Percentiles rank a stretch among this genome's conserved stretches.
These are phyloP conservation scores for Drosophila anomelani DNA, from an alignment of 2,888 invertebrate genomes.

Conservation along the genomic window DNA sequence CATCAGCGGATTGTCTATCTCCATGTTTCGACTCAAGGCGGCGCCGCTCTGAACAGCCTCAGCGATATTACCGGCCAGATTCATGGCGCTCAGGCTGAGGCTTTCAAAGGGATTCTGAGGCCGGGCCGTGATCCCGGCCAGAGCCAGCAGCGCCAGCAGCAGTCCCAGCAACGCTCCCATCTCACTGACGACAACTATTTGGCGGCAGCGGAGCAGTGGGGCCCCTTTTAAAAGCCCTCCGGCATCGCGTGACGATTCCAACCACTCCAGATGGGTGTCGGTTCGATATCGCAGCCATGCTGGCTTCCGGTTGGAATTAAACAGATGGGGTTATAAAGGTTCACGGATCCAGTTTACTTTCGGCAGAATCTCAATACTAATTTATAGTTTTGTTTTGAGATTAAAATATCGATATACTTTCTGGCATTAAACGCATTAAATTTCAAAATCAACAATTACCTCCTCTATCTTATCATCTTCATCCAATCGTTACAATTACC, in stretches of 20 bases:
- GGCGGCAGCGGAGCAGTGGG: background rate
- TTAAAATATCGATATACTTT: background rate
- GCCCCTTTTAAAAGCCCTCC: slow-evolving; percentile 6
- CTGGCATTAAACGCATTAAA: background rate
- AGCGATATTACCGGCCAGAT: slow-evolving; percentile 54
- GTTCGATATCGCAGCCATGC: slow-evolving; percentile 4
- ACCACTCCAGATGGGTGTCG: background rate
- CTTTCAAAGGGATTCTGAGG: slow-evolving; percentile 57
- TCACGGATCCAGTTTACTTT: no score
- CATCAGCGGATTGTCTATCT: slow-evolving; percentile 55
- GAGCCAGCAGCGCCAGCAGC: slow-evolving; percentile 8
- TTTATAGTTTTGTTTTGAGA: no score
- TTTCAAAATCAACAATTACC: background rate
- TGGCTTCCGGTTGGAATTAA: slow-evolving; percentile 16
- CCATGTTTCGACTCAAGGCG: slow-evolving; percentile 34
- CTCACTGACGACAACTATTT: slow-evolving; percentile 30
- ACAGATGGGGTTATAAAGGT: background rate
- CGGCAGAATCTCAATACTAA: no score
- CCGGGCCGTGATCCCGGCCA: slow-evolving; percentile 33
- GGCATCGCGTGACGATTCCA: slow-evolving; percentile 14
- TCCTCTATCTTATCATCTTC: background rate
- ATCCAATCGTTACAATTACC: background rate
- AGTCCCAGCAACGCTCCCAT: slow-evolving; percentile 49
- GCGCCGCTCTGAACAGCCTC: slow-evolving; percentile 59
- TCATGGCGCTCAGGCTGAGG: slow-evolving; percentile 53